Evolutionary conservation across 2,888 invertebrate species (phyloP).

Genomic region (Tenthredo livida): DNA sequence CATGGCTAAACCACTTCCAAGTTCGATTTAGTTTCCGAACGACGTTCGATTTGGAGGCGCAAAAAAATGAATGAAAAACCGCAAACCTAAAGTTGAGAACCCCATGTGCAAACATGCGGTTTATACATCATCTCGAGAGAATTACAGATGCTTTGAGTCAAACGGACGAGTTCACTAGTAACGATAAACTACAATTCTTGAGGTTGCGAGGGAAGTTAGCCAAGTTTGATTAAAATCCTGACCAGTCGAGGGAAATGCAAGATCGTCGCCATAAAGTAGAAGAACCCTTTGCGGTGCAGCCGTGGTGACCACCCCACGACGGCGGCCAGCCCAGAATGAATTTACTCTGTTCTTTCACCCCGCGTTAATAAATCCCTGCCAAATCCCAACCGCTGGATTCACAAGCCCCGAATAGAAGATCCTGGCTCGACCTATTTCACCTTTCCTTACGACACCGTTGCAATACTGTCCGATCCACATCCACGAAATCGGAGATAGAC

Average conservation of each 20-base stretch:
- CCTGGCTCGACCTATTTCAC: conserved; percentile 35
- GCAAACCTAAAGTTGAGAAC: neutral
- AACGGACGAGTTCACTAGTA: neutral
- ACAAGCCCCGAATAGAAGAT: conserved; percentile 34
- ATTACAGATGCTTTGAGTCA: conserved; percentile 17
- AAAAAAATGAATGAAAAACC: neutral
- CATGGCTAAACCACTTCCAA: no score
- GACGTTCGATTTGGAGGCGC: neutral
- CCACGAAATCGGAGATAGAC: neutral
- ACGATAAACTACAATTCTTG: neutral
- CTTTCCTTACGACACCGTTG: conserved; percentile 31
- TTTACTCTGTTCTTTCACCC: conserved; percentile 44
- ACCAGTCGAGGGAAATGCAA: conserved; percentile 31
- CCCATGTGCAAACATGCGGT: neutral
- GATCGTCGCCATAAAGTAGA: conserved; percentile 2
- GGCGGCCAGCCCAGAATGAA: conserved; percentile 20
- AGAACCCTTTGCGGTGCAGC: conserved; percentile 39
- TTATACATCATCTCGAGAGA: neutral
- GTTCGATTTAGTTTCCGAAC: no score
- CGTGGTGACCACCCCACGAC: conserved; percentile 22
- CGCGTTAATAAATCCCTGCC: conserved; percentile 43
- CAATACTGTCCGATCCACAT: conserved; percentile 1
- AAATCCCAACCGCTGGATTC: conserved; percentile 39
- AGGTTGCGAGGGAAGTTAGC: conserved; percentile 5
- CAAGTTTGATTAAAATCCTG: conserved; percentile 23